Conservation (phyloP, 2,113 vertebrate species). For the Hippocampus abdominalis region DNA sequence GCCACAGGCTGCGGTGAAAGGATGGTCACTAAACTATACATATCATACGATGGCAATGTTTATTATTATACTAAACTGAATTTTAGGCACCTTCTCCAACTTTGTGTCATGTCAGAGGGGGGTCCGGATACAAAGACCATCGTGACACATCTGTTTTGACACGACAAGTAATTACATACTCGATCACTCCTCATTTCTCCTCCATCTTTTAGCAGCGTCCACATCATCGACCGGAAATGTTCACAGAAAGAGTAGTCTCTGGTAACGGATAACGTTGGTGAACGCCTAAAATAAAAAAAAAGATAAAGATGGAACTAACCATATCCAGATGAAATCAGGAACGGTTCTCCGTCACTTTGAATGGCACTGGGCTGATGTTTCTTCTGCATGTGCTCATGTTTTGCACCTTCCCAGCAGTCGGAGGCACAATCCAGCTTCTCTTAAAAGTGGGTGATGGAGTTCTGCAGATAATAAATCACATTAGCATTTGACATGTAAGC, state of each 20-base stretch:
- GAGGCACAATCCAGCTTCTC: constrained; percentile 5
- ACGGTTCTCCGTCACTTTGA: constrained; percentile 17
- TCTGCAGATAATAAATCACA: constrained; percentile 44
- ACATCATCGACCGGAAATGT: constrained; percentile 43
- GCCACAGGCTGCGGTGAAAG: background rate
- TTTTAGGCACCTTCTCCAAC: background rate
- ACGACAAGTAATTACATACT: constrained; percentile 28
- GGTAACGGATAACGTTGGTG: background rate
- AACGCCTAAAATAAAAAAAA: background rate
- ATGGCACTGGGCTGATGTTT: constrained; percentile 10
- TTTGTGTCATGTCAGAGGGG: constrained; percentile 15
- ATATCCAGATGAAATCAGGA: constrained; percentile 50
- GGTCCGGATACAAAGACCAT: constrained; percentile 31
- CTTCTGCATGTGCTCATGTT: constrained; percentile 39
- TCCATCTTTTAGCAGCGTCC: constrained; percentile 31
- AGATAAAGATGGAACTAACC: constrained; percentile 29
- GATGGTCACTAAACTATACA: background rate
- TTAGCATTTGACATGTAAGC: constrained; percentile 25
- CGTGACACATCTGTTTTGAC: constrained; percentile 34
- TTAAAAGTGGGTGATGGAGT: constrained; percentile 22
- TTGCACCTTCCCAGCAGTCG: constrained; percentile 35
- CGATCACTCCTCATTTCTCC: constrained; percentile 13
- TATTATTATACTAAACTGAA: background rate
- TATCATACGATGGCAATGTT: background rate
- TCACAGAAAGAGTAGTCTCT: constrained; percentile 19